A percentile compares a stretch with the other conserved stretches of the same genome.
Conservation (phyloP, 2,888 invertebrate species). For the Incurvaria masculella region DNA sequence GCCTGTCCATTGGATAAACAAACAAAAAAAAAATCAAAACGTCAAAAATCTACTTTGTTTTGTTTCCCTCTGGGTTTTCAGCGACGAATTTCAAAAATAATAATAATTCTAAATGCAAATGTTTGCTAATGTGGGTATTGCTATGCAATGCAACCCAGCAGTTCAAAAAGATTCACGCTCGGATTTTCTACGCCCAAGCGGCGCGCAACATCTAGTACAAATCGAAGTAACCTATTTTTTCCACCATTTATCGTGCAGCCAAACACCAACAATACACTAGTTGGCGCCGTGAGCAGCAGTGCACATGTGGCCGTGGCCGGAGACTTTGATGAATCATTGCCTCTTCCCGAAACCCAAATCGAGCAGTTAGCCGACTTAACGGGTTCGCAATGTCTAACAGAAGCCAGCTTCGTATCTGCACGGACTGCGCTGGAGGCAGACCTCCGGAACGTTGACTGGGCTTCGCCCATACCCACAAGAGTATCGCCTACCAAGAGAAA, state of each 20-base stretch:
- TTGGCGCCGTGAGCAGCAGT: too few relatives aligned
- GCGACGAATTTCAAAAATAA: too few relatives aligned
- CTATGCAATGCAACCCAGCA: too few relatives aligned
- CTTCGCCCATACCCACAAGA: neutral
- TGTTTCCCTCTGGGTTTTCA: too few relatives aligned
- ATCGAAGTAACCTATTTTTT: neutral
- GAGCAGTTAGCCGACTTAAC: conserved; percentile 26
- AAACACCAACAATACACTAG: neutral
- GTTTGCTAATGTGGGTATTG: too few relatives aligned
- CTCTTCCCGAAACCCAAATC: conserved; percentile 44
- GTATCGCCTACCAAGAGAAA: neutral
- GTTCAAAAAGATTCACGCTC: neutral
- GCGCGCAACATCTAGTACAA: neutral
- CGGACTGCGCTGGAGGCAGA: neutral
- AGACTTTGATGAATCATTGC: conserved; percentile 28
- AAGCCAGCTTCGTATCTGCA: neutral
- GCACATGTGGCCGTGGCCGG: too few relatives aligned
- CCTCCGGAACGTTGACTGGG: neutral
- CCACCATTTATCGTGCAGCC: neutral
- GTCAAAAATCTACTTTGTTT: too few relatives aligned
- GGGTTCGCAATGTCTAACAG: neutral
- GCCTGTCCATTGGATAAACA: too few relatives aligned
- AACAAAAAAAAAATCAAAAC: too few relatives aligned
- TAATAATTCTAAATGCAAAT: too few relatives aligned
- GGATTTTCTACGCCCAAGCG: neutral